Base-by-base conservation (phyloP, 2,113 vertebrate species). In the Cisticola juncidis region DNA sequence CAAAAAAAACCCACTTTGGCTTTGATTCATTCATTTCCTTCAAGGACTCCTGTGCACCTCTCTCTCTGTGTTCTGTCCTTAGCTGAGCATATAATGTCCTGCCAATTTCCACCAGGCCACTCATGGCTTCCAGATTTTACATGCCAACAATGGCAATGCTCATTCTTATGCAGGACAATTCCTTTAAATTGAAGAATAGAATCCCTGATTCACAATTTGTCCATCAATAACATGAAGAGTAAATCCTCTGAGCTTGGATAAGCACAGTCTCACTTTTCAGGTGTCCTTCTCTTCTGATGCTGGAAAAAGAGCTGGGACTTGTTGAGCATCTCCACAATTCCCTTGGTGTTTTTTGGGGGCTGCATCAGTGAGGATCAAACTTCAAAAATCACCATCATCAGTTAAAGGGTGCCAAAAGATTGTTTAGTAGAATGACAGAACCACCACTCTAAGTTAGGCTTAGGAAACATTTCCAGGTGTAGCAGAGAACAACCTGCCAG, bases 401-500 rank as follows among this genome's bases (percentile, higher is more conserved):
- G 6, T 28, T 42, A 36, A 57, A 69, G 36, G 26, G 3, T 42
- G 19, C 9, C 66, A 80, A 51, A 25, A 33, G 9, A 36, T 4
- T 31, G 29, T 40, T 10, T 4, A 23, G 60, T 18, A 66, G 45
- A n/a, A n/a, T n/a, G n/a, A n/a, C 2, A 44, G 81, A 81, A 12
- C 11, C 48, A 84, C 25, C 36, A 20, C n/a, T 71, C 47, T 40
- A 40, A 54, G 25, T 64, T 14, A 90, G 81, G 65, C 42, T 72
- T 35, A 23, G 44, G 38, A 80, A 42, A 70, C 47, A 40, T 35
- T 54, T 90, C 79, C 60, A 1, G 83, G 56, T 19, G 5, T 9
- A 45, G 66, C 48, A 68, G 92, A 44, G 53, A 93, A 96, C 60
- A 95, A 95, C 86, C 88, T 70, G 71, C 79, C 90, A 61, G 57